Evolutionary conservation across 2,888 invertebrate genomes (phyloP), one percentile per base, ranked within the genome.

Genomic region (Polydrusus cervinus): DNA sequence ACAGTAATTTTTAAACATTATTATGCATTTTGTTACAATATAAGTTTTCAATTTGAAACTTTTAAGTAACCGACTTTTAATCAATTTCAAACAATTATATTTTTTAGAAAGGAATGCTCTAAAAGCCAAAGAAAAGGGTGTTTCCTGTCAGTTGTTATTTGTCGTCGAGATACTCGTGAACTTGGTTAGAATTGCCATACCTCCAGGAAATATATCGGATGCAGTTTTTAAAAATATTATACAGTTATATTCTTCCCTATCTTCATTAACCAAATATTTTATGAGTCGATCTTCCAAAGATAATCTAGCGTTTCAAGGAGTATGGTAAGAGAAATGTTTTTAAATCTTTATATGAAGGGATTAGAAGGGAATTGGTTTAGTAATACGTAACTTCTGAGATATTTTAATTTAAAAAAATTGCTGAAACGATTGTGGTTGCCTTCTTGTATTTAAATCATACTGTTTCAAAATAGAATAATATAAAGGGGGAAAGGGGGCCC

Each of bases 231-330:
- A 89, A 80, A 88, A 90, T 75, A 82, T 91, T 13, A 89, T 90
- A 51, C 88, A 88, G 69, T 85, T 90, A 45, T 93, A 90, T 82
- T 87, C 86, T 14, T 88, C 89, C 60, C 82, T 92, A 6, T 89
- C 88, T 69, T 88, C 88, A 67, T 84, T 92, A 34, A 88, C 91
- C 0, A 92, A 90, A 82, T 91, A 92, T 85, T 92, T 92, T 79
- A 84, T 88, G 16, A 81, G 82, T 9, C 88, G 90, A 76, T 89
- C 89, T 11, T 85, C 88, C 0, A 85, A 86, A 73, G 83, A 85
- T 10, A 88, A 89, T 82, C 85, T 87, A 51, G 88, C 87, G 0
- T 90, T 90, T 80, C 88, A 89, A 82, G 84, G 87, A 49, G 89
- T 89, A 14, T 88, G 88, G 90, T 90, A 79, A 80, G 69, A 78